Base-by-base conservation (phyloP, 2,797 vertebrate species). In the Acropternis orthonyx region DNA sequence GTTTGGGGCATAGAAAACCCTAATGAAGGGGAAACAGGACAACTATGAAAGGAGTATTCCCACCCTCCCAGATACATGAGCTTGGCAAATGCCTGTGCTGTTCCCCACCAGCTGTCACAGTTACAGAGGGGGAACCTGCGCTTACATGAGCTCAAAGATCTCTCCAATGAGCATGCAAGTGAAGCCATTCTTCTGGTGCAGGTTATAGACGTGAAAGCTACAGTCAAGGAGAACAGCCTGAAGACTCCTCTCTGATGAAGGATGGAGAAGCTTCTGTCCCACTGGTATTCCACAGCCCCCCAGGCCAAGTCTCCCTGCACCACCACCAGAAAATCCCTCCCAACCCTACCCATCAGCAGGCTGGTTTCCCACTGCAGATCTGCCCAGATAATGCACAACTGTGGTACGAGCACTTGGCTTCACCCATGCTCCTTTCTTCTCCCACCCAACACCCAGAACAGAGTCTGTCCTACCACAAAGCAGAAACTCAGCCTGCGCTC, bases 131-230 rank as follows among this genome's bases (percentile, higher is more conserved):
- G 32, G 27, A 37, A 39, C 7, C 41, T 16, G 44, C 97, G 99
- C 99, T 98, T 98, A 99, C 99, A 99, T 98, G 85, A 99, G 98
- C 95, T 99, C 99, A 97, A 99, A 99, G 92, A 99, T 98, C 97
- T 99, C 99, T 88, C 99, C 99, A 32, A 99, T 97, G 78, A 99
- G 98, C 99, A 99, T 99, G 95, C 99, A 99, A 26, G 99, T 99
- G 97, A 99, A 99, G 94, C 99, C 99, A 98, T 99, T 99, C 98
- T 99, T 99, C 98, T 99, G 99, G 94, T 99, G 99, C 90, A 99
- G 98, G 96, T 99, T 99, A 98, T 99, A 99, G 84, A 99, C 97
- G 98, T 99, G 89, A 73, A 51, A 26, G 49, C 54, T 65, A 66
- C 77, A 27, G 97, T 99, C 98, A 99, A 99, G 98, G 97, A 98